A percentile compares a stretch with the other conserved stretches of the same genome.
Evolutionary conservation across 2,888 invertebrate genomes (phyloP).

Genomic region (Thecophora atra): DNA sequence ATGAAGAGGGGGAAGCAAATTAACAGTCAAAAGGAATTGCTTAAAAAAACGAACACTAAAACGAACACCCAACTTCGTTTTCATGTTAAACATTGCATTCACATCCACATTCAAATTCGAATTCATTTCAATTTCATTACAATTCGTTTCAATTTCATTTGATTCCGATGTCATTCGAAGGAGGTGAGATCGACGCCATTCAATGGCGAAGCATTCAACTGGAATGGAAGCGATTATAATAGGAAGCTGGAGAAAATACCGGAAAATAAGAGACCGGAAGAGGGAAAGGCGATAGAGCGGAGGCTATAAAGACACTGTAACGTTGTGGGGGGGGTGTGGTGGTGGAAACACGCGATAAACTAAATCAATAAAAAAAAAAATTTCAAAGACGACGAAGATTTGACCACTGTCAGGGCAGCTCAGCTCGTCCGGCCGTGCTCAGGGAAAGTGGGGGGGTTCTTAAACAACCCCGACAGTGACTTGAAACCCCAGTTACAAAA

Average conservation of each 20-base stretch:
- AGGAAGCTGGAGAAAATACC: background rate
- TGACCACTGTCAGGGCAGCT: too few relatives aligned
- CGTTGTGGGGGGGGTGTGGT: too few relatives aligned
- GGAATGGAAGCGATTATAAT: slow-evolving; percentile 20
- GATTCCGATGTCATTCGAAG: background rate
- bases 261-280: background rate
- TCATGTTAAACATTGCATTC: slow-evolving; percentile 26
- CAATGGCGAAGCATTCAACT: slow-evolving; percentile 22
- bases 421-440: too few relatives aligned
- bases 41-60: background rate
- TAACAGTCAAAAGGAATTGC: background rate
- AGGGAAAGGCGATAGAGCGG: background rate
- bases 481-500: too few relatives aligned
- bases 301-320: too few relatives aligned
- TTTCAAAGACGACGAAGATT: too few relatives aligned
- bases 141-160: background rate
- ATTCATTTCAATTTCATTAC: slow-evolving; percentile 28
- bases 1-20: background rate
- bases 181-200: background rate
- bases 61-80: background rate
- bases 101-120: slow-evolving; percentile 23
- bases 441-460: too few relatives aligned
- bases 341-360: too few relatives aligned
- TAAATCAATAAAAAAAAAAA: too few relatives aligned
- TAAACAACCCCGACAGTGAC: too few relatives aligned